phyloP scores from a whole-genome alignment of 1,140 invertebrate genomes.

The Colletes gigas region DNA sequence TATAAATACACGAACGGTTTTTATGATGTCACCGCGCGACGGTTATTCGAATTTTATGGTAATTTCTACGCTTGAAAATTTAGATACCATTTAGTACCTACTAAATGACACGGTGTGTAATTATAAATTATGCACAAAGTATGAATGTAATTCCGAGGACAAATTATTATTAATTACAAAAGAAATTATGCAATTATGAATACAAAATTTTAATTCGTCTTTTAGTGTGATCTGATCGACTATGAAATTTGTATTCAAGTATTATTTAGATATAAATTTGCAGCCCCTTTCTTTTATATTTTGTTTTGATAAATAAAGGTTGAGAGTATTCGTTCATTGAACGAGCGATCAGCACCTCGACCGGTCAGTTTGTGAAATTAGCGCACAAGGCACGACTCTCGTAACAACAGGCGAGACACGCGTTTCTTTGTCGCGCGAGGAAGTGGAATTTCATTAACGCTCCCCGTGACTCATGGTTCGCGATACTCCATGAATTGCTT shows the following conservation, averaged over 20 bases:
- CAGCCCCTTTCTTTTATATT: too few species aligned
- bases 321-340: neutral
- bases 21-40: neutral
- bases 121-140: too few species aligned
- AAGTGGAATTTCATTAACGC: constrained; percentile 67
- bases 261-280: too few species aligned
- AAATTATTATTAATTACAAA: too few species aligned
- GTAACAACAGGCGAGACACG: constrained; percentile 42
- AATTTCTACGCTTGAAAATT: too few species aligned
- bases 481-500: constrained; percentile 23
- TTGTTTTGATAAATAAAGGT: neutral
- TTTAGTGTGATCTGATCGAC: too few species aligned
- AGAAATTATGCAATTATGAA: too few species aligned
- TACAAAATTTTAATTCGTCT: too few species aligned
- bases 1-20: constrained; percentile 33
- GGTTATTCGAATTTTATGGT: neutral
- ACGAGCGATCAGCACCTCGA: constrained; percentile 1
- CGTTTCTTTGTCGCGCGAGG: constrained; percentile 58
- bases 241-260: too few species aligned
- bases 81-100: too few species aligned
- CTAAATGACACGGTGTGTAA: too few species aligned
- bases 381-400: constrained; percentile 49
- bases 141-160: too few species aligned
- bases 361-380: constrained; percentile 51
- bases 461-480: constrained; percentile 51